Evolutionary conservation across 2,797 vertebrate genomes (phyloP), one percentile per base, ranked within the genome.

Genomic region (Notolabrus celidotus): DNA sequence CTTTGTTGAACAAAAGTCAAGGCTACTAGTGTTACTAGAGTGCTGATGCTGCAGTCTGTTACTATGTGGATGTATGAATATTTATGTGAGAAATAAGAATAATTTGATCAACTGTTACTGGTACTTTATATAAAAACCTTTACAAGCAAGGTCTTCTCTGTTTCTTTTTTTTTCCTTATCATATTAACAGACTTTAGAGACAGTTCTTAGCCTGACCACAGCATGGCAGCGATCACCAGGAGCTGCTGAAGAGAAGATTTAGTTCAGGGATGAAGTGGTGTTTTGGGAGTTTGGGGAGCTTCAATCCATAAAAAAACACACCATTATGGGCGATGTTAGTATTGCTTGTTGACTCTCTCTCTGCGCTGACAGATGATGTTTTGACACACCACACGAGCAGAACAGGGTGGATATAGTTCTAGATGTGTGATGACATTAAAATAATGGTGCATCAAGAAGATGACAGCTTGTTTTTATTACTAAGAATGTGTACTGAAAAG

Each of bases 121-220:
- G 86, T 86, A 90, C 90, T 94, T 94, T 93, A 83, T 93, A 94
- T 92, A 91, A 92, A 90, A 86, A 90, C 59, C 75, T 93, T 93
- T 93, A 89, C 87, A 90, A 92, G 70, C 79, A 80, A 15, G 12
- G 57, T 8, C 14, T 45, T 39, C 3, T 47, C 17, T 51, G 12
- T 57, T 83, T 66, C 3, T 66, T 68, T 68, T 50, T 23, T 10
- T 38, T 8, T 9, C 20, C 10, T 2, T 3, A 11, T 22, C 3
- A 5, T n/a, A 5, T 55, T 41, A 0, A 38, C 10, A 27, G 0
- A 9, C 4, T 53, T 29, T 27, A 10, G 7, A 52, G 27, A 34
- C 45, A 54, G 46, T 69, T 67, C 61, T 49, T 5, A 38, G 10
- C 58, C 9, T 43, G 63, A 38, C 74, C 80, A 82, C 69, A 63